Conservation (phyloP, 2,113 vertebrate genomes). For the Zosterops hypoxanthus region DNA sequence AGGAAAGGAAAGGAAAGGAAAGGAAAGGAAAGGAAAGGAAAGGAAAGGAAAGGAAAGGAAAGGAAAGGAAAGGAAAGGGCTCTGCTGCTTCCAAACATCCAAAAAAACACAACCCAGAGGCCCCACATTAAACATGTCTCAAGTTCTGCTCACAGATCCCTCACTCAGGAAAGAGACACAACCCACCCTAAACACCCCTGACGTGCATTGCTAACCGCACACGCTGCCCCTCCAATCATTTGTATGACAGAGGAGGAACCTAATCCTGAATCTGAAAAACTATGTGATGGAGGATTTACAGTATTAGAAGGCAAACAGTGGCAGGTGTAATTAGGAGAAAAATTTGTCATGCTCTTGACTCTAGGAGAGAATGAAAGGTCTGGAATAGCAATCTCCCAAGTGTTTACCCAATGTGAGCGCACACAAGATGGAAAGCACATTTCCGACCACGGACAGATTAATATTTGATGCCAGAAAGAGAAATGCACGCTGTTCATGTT, state of each 20-base stretch:
- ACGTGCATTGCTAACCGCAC: conserved; percentile 41
- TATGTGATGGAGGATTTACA: conserved; percentile 88
- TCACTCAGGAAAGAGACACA: neutral
- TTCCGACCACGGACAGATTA: conserved; percentile 87
- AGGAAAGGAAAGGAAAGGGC: no score
- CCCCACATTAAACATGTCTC: neutral
- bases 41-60: no score
- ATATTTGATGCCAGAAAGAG: conserved; percentile 95
- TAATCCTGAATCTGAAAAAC: conserved; percentile 84
- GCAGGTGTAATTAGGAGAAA: conserved; percentile 90
- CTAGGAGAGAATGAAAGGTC: conserved; percentile 82
- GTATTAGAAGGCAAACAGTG: conserved; percentile 90
- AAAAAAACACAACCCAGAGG: neutral
- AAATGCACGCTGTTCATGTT: conserved; percentile 90
- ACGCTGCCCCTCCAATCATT: conserved; percentile 63
- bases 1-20: no score
- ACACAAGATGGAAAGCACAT: conserved; percentile 79
- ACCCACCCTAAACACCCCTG: conserved; percentile 5
- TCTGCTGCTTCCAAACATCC: neutral
- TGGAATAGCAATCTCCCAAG: conserved; percentile 85
- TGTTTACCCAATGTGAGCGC: conserved; percentile 90
- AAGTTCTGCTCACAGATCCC: neutral
- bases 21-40: no score
- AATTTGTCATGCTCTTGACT: conserved; percentile 92
- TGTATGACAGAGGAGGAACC: conserved; percentile 77